These are phyloP conservation scores for Phocoena sinus DNA, from an alignment of 2,113 vertebrate genomes.

Conservation along the genomic window DNA sequence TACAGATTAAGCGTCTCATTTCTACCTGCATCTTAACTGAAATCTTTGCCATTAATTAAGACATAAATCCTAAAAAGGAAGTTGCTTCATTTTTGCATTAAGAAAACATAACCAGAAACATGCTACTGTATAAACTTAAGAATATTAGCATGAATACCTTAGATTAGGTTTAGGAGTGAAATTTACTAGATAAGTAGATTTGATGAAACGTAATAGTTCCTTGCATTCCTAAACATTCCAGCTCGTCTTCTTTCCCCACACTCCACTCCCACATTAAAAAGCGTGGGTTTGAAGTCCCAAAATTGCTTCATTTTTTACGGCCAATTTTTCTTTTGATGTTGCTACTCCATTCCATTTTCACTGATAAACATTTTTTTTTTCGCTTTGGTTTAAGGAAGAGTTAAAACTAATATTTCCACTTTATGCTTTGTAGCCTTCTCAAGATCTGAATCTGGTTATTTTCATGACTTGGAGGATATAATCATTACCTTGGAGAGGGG, in stretches of 20 bases:
- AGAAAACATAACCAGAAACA: background rate
- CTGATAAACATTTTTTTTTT: background rate
- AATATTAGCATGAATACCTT: background rate
- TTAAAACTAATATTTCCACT: background rate
- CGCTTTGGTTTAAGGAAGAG: conserved; percentile 3
- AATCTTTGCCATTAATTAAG: conserved; percentile 26
- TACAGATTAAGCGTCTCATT: conserved; percentile 8
- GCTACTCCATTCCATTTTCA: background rate
- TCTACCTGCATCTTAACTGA: conserved; percentile 43
- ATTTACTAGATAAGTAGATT: background rate
- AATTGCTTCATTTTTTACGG: background rate
- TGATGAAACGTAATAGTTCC: background rate
- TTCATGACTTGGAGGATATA: background rate
- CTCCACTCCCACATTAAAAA: background rate
- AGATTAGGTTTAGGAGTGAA: background rate
- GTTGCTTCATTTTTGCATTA: background rate
- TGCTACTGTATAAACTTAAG: background rate
- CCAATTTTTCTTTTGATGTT: conserved; percentile 10
- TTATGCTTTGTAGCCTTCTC: background rate
- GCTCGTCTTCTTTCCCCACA: background rate
- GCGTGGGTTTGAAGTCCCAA: background rate
- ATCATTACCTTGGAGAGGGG: background rate
- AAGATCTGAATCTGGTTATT: background rate
- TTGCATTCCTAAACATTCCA: conserved; percentile 1
- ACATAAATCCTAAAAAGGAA: background rate